phyloP scores from a whole-genome alignment of 2,888 invertebrate species.

The Dicyrtoma fusca region DNA sequence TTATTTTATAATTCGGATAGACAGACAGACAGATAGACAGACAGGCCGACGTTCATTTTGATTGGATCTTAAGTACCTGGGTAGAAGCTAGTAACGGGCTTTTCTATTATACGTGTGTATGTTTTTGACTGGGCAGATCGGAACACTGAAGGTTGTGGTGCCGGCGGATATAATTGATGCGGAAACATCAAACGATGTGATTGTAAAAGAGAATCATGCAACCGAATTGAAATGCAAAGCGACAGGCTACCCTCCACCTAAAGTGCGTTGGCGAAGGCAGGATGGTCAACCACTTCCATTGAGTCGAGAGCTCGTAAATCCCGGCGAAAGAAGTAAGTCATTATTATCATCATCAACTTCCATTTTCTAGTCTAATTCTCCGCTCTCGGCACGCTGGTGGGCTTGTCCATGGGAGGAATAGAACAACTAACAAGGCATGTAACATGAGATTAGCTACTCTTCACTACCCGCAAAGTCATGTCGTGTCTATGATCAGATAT shows the following conservation, averaged over 20 bases:
- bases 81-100: too few relatives aligned
- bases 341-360: not conserved
- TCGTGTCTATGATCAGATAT: too few relatives aligned
- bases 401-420: not conserved
- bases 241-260: slow-evolving; percentile 58
- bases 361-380: not conserved
- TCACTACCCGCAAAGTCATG: too few relatives aligned
- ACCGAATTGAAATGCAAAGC: slow-evolving; percentile 57
- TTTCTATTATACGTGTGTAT: not conserved
- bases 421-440: slow-evolving; percentile 6
- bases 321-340: slow-evolving; percentile 49
- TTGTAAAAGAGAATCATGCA: slow-evolving; percentile 58
- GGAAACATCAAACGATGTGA: slow-evolving; percentile 59
- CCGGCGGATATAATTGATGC: slow-evolving; percentile 57
- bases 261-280: slow-evolving; percentile 58
- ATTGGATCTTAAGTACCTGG: too few relatives aligned
- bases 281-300: slow-evolving; percentile 56
- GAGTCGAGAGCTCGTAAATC: slow-evolving; percentile 49
- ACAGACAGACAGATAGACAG: too few relatives aligned
- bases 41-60: too few relatives aligned
- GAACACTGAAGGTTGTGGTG: slow-evolving; percentile 58
- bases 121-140: slow-evolving; percentile 49
- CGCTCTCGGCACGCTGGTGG: not conserved
- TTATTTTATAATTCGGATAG: too few relatives aligned
- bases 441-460: slow-evolving; percentile 11